A percentile compares a stretch with the other conserved stretches of the same genome.
phyloP scores from a whole-genome alignment of 2,797 vertebrate genomes.

The Argentina silus region DNA sequence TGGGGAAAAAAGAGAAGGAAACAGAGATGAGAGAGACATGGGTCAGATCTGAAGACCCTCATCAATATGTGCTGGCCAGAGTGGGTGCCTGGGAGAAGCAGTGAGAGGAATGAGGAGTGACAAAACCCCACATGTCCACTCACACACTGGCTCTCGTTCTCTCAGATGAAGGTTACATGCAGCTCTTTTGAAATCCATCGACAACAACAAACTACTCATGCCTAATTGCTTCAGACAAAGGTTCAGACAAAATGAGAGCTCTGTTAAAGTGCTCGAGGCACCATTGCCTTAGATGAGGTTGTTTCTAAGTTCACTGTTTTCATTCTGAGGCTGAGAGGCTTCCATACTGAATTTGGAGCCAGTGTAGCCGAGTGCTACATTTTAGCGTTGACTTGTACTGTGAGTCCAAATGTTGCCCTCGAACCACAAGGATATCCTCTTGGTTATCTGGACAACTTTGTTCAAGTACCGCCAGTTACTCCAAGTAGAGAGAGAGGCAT shows the following conservation, averaged over 20 bases:
- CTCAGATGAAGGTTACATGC: slow-evolving; percentile 40
- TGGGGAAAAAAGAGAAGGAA: not conserved
- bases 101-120: slow-evolving; percentile 66
- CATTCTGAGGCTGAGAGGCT: slow-evolving; percentile 14
- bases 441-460: no score
- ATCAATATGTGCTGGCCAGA: slow-evolving; percentile 61
- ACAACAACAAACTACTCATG: slow-evolving; percentile 32
- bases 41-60: slow-evolving; percentile 56
- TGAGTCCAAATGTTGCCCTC: no score
- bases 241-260: slow-evolving; percentile 46
- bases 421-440: not conserved
- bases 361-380: not conserved
- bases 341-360: slow-evolving; percentile 12
- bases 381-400: no score
- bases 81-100: slow-evolving; percentile 51
- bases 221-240: slow-evolving; percentile 42
- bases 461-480: no score
- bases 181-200: slow-evolving; percentile 45
- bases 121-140: slow-evolving; percentile 56
- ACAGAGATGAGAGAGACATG: slow-evolving; percentile 7
- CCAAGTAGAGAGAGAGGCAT: slow-evolving; percentile 9
- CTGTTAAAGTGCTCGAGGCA: slow-evolving; percentile 51
- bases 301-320: slow-evolving; percentile 19
- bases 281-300: slow-evolving; percentile 34
- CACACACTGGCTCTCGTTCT: slow-evolving; percentile 33